Conservation (phyloP, 2,113 vertebrate species). For the Antennarius striatus region DNA sequence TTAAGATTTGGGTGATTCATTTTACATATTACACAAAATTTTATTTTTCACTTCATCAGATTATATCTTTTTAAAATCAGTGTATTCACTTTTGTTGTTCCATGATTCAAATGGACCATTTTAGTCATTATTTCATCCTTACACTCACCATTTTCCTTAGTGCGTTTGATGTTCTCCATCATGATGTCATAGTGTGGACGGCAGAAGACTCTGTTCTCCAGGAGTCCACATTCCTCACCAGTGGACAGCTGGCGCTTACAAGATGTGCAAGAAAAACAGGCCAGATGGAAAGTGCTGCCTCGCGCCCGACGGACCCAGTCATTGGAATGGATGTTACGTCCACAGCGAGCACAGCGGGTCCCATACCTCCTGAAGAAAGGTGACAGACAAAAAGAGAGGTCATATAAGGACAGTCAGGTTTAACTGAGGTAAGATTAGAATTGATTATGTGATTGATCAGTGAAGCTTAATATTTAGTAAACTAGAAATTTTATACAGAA, state of each 20-base stretch:
- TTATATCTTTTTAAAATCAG: too few relatives aligned
- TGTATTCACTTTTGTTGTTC: not conserved
- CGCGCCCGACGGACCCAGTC: constrained; percentile 96
- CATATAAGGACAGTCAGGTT: not conserved
- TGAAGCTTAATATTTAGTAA: too few relatives aligned
- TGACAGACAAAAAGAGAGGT: not conserved
- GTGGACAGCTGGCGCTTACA: constrained; percentile 96
- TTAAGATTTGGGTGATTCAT: too few relatives aligned
- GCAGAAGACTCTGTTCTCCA: constrained; percentile 94
- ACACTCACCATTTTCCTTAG: constrained; percentile 89
- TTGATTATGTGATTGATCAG: too few relatives aligned
- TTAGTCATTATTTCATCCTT: not conserved
- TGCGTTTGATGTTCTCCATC: constrained; percentile 92
- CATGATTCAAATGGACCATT: not conserved
- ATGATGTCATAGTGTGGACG: constrained; percentile 93
- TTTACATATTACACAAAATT: too few relatives aligned
- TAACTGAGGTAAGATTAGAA: too few relatives aligned
- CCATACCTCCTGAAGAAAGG: constrained; percentile 86
- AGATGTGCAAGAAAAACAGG: constrained; percentile 94
- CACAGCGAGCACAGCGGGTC: constrained; percentile 95
- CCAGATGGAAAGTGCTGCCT: constrained; percentile 95
- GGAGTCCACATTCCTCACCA: constrained; percentile 93
- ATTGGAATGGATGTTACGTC: constrained; percentile 92
- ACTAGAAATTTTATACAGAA: too few relatives aligned
- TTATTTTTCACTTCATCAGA: too few relatives aligned